Evolutionary conservation across 2,888 invertebrate species (phyloP), one percentile per base, ranked within the genome.

Genomic region (Ormyrus pomaceus): DNA sequence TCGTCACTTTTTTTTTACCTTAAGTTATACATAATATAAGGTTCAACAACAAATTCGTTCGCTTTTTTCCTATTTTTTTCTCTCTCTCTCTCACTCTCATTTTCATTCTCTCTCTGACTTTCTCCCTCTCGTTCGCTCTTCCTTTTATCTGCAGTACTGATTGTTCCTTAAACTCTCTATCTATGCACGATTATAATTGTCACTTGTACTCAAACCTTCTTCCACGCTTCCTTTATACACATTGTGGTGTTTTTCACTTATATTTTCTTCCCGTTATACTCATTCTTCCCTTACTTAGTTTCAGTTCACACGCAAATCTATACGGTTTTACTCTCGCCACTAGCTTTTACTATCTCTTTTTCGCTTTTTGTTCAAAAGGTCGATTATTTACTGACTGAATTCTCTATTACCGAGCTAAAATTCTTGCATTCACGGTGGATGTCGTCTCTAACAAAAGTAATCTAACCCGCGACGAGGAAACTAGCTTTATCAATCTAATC

Each of bases 1-100:
- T 83, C 81, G 75, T 84, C 82, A 79, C 68, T 82, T 84, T 77
- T 84, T 82, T 73, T 81, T 78, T 82, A 74, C 70, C 81, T 80
- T 85, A 84, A 77, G 81, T 82, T 83, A 87, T 87, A 87, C 86
- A 86, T 87, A 86, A 88, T 87, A 87, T 86, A 85, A 84, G 86
- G 85, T 86, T 89, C 86, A 89, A 90, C 89, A 89, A 90, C 86
- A 89, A 88, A 88, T 85, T 87, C 85, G 84, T 85, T 85, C 85
- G 84, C 84, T 84, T 86, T 86, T 82, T 83, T 81, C 82, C 83
- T 82, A 79, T 77, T 68, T 82, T 70, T 34, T 34, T 45, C 55
- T 74, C 51, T 46, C 59, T 64, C 73, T 65, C 69, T 69, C 72
- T 50, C 64, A 62, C 77, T 77, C 58, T 64, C 51, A 55, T 51